phyloP scores from a whole-genome alignment of 2,113 vertebrate genomes.

The Python bivittatus region DNA sequence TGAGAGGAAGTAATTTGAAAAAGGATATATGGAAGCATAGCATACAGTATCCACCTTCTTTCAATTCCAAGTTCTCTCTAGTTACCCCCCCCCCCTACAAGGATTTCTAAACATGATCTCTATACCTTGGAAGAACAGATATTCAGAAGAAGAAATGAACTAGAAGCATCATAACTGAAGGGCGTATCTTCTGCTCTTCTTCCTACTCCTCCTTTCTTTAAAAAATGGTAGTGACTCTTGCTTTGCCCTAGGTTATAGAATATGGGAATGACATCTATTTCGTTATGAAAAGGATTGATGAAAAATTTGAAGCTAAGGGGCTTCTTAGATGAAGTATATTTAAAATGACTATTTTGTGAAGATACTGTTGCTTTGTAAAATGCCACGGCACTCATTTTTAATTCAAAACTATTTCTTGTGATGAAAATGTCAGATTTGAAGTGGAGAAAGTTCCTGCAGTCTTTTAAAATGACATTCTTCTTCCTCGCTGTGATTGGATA shows the following conservation, averaged over 20 bases:
- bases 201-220: neutral
- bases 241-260: neutral
- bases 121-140: neutral
- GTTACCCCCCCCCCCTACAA: no score
- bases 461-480: neutral
- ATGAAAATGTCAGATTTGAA: neutral
- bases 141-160: neutral
- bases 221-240: neutral
- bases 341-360: slow-evolving; percentile 22
- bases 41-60: neutral
- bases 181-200: neutral
- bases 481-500: neutral
- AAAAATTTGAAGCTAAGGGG: slow-evolving; percentile 17
- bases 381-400: neutral
- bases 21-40: neutral
- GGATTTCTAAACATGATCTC: neutral
- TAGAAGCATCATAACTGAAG: no score
- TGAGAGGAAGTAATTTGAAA: neutral
- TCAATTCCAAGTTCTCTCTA: neutral
- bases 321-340: slow-evolving; percentile 16
- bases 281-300: slow-evolving; percentile 11
- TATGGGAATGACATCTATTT: slow-evolving; percentile 13
- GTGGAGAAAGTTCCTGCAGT: neutral
- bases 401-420: neutral
- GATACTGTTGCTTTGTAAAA: slow-evolving; percentile 4